Conservation (phyloP, 2,888 invertebrate genomes). For the Troides oblongomaculatus region DNA sequence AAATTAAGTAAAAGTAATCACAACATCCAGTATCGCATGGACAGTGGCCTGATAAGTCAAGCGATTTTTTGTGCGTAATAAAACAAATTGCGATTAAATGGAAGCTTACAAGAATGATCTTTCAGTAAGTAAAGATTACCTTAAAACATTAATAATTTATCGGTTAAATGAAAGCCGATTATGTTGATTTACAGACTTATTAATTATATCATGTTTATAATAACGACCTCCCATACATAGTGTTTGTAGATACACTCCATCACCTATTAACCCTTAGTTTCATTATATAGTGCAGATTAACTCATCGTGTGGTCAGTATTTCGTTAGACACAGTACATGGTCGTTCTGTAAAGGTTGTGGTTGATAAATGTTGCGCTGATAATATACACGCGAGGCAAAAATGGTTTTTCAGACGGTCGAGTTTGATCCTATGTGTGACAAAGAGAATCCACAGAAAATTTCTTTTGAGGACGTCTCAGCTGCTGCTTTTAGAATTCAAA, state of each 20-base stretch:
- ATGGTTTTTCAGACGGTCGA: slow-evolving; percentile 74
- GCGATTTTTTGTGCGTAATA: slow-evolving; percentile 2
- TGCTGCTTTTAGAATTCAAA: slow-evolving; percentile 92
- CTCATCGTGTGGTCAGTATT: slow-evolving; percentile 4
- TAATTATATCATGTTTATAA: slow-evolving; percentile 6
- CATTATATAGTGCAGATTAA: slow-evolving; percentile 7
- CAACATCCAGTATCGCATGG: slow-evolving; percentile 17
- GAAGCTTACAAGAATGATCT: slow-evolving; percentile 30
- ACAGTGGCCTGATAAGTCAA: slow-evolving; percentile 19
- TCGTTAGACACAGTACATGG: slow-evolving; percentile 4
- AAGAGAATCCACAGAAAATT: slow-evolving; percentile 84
- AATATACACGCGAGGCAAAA: slow-evolving; percentile 37
- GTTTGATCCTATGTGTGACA: slow-evolving; percentile 82
- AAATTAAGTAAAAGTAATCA: slow-evolving; percentile 26
- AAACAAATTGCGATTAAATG: slow-evolving; percentile 19
- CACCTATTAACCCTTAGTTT: slow-evolving; percentile 26
- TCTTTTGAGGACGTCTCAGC: slow-evolving; percentile 93
- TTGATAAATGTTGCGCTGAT: slow-evolving; percentile 9
- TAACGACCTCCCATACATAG: slow-evolving; percentile 22
- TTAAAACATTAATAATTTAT: slow-evolving; percentile 1
- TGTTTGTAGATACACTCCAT: slow-evolving; percentile 19
- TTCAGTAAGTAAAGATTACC: slow-evolving; percentile 24
- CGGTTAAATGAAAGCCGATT: slow-evolving; percentile 15
- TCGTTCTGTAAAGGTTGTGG: not conserved
- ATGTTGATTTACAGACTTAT: slow-evolving; percentile 9